These are phyloP conservation scores for Alces alces DNA, from an alignment of 2,113 vertebrate genomes.

Conservation along the genomic window DNA sequence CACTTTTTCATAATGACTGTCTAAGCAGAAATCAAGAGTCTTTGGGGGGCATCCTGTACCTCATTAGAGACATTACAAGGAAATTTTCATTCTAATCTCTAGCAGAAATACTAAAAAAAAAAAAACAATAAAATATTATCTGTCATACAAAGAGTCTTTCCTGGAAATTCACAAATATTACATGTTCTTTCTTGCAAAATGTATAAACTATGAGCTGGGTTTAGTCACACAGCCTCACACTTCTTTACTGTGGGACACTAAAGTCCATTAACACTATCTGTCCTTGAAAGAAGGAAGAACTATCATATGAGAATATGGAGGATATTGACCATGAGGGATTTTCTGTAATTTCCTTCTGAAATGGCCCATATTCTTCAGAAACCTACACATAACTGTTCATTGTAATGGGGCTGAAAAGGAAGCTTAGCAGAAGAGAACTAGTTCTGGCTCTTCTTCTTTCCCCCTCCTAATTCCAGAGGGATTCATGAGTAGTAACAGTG, in stretches of 20 bases:
- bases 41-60: background rate
- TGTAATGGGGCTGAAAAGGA: too few species aligned
- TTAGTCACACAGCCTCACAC: background rate
- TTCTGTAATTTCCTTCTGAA: background rate
- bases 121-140: background rate
- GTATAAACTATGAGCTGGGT: background rate
- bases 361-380: background rate
- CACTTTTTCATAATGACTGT: background rate
- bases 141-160: background rate
- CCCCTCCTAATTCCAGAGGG: background rate
- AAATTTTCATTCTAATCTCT: background rate
- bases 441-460: accelerated
- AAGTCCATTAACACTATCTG: background rate
- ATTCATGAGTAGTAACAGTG: accelerated
- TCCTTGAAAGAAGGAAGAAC: background rate
- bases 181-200: background rate
- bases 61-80: background rate
- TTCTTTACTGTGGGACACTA: background rate
- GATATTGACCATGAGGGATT: background rate
- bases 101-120: background rate
- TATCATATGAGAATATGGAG: background rate
- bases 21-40: background rate
- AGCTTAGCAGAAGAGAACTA: background rate
- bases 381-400: background rate
- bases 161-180: background rate